A percentile compares a stretch with the other conserved stretches of the same genome.
phyloP scores from a whole-genome alignment of 30 jellyfish, hydroid and myxozoan species.

The Rhopilema esculentum region DNA sequence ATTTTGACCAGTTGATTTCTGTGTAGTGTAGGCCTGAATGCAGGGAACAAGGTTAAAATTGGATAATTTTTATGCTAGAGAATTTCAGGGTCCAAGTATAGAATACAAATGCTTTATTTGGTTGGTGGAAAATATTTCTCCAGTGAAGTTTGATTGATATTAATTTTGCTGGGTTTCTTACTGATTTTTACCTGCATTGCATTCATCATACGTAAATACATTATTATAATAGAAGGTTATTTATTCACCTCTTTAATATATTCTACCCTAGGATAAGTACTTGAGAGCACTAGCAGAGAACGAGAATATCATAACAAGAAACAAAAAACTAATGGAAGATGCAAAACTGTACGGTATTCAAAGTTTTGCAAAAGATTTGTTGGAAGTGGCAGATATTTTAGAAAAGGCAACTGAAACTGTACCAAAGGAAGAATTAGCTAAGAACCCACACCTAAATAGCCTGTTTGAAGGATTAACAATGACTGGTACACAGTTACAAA shows the following conservation, averaged over 20 bases:
- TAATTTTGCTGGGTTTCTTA: too few species aligned
- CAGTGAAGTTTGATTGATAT: background rate
- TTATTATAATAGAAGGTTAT: too few species aligned
- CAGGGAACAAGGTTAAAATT: background rate
- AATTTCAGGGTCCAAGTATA: background rate
- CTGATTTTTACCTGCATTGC: too few species aligned
- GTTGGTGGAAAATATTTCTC: background rate
- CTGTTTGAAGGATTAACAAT: constrained; percentile 85
- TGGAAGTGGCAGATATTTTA: constrained; percentile 93
- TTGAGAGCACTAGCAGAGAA: constrained; percentile 93
- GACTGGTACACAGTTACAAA: constrained; percentile 92
- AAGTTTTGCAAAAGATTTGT: constrained; percentile 89
- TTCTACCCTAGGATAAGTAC: constrained; percentile 75
- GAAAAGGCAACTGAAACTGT: constrained; percentile 93
- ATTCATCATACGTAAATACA: too few species aligned
- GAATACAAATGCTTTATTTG: background rate
- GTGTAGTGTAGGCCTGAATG: background rate
- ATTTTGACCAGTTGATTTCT: background rate
- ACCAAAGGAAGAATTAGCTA: constrained; percentile 76
- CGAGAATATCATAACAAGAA: constrained; percentile 79
- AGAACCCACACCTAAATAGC: constrained; percentile 64
- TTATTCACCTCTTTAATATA: background rate
- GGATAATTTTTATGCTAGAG: background rate
- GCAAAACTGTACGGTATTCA: constrained; percentile 84
- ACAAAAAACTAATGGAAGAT: constrained; percentile 82